Conservation (phyloP, 2,113 vertebrate species). For the Cebidichthys violaceus region DNA sequence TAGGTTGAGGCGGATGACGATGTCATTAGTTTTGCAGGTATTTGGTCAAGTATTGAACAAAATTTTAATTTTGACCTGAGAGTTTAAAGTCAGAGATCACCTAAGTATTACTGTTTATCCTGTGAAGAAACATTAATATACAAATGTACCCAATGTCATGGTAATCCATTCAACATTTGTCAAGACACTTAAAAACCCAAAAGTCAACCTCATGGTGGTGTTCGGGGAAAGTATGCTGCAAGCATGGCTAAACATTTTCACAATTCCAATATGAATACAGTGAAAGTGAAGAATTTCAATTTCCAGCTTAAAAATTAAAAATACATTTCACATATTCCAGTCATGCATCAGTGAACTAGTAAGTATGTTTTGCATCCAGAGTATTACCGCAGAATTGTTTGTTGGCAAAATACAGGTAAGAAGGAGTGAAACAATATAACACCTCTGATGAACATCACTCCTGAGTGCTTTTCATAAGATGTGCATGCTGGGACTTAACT, state of each 20-base stretch:
- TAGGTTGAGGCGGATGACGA: too few species aligned
- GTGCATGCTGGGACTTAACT: background rate
- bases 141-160: background rate
- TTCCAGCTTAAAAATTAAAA: background rate
- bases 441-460: background rate
- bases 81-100: background rate
- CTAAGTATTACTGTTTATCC: background rate
- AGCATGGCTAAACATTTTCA: background rate
- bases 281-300: background rate
- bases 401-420: background rate
- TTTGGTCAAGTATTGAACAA: background rate
- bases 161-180: background rate
- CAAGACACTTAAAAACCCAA: background rate
- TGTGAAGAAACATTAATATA: background rate
- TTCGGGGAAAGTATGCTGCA: background rate
- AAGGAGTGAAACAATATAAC: background rate
- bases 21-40: background rate
- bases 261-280: background rate
- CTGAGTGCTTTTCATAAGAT: conserved; percentile 2
- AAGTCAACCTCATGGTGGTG: background rate
- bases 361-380: background rate
- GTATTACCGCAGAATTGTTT: background rate
- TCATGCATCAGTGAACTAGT: background rate
- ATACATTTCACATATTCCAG: background rate
- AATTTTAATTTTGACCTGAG: background rate